phyloP scores from a whole-genome alignment of 2,113 vertebrate species.

The Sturnus vulgaris region DNA sequence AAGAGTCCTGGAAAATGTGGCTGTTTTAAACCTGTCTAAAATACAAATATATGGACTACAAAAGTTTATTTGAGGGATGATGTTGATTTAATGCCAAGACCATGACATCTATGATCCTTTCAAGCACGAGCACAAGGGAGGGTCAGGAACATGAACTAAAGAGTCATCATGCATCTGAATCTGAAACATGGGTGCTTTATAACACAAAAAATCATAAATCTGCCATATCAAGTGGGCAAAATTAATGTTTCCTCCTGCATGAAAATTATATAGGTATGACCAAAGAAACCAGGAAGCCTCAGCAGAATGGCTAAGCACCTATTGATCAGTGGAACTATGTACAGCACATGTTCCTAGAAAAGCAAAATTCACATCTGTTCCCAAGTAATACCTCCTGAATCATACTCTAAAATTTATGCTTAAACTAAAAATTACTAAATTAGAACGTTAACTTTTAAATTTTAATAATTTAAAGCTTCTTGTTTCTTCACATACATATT shows the following conservation, averaged over 20 bases:
- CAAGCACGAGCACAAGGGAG: not conserved
- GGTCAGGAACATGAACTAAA: not conserved
- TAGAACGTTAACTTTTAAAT: not conserved
- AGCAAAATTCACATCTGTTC: not conserved
- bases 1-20: not conserved
- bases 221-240: not conserved
- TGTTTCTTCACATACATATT: not conserved
- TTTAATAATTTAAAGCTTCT: not conserved
- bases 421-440: not conserved
- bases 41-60: not conserved
- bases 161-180: not conserved
- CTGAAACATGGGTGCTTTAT: not conserved
- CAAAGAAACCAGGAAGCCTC: not conserved
- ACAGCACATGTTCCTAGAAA: not conserved
- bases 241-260: not conserved
- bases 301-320: not conserved
- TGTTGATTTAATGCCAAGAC: not conserved
- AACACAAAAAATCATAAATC: not conserved
- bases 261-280: not conserved
- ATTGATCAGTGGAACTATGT: not conserved
- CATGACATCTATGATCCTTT: not conserved
- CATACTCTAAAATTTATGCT: not conserved
- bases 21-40: not conserved
- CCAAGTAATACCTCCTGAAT: accelerated
- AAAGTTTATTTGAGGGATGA: not conserved